These are phyloP conservation scores for Peromyscus polionotus DNA, from an alignment of 2,113 vertebrate genomes.

Conservation along the genomic window DNA sequence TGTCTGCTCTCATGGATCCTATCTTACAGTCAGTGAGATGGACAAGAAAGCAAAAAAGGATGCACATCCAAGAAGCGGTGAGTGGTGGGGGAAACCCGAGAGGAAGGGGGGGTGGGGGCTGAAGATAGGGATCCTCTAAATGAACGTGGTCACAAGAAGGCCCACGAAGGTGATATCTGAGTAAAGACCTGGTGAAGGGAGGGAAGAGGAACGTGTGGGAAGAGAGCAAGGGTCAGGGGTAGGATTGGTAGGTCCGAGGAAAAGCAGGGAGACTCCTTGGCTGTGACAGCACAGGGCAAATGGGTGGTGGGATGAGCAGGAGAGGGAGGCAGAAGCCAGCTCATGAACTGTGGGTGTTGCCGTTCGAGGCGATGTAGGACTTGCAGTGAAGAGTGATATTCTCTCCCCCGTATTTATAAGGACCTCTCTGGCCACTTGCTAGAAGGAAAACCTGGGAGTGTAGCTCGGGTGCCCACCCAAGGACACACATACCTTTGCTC, in stretches of 20 bases:
- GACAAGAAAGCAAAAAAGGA: background rate
- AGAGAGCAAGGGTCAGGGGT: background rate
- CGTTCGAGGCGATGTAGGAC: background rate
- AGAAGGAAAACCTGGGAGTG: background rate
- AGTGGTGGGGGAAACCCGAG: background rate
- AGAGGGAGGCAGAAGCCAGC: background rate
- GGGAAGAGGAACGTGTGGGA: too few relatives aligned
- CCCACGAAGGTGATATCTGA: rapidly evolving
- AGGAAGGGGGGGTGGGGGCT: background rate
- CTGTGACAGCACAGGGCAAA: background rate
- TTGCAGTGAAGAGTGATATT: background rate
- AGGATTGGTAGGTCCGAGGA: background rate
- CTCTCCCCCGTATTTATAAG: background rate
- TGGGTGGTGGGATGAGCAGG: background rate
- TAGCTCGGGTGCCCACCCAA: background rate
- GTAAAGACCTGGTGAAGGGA: background rate
- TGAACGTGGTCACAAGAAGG: background rate
- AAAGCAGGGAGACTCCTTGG: background rate
- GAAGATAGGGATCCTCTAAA: background rate
- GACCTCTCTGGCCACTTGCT: background rate
- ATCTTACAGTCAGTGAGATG: background rate
- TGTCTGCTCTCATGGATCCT: background rate
- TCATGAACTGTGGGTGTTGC: too few relatives aligned
- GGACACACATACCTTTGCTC: background rate
- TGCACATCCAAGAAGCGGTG: background rate